These are phyloP conservation scores for Netelia fuscicornis DNA, from an alignment of 2,888 invertebrate genomes.

Conservation along the genomic window DNA sequence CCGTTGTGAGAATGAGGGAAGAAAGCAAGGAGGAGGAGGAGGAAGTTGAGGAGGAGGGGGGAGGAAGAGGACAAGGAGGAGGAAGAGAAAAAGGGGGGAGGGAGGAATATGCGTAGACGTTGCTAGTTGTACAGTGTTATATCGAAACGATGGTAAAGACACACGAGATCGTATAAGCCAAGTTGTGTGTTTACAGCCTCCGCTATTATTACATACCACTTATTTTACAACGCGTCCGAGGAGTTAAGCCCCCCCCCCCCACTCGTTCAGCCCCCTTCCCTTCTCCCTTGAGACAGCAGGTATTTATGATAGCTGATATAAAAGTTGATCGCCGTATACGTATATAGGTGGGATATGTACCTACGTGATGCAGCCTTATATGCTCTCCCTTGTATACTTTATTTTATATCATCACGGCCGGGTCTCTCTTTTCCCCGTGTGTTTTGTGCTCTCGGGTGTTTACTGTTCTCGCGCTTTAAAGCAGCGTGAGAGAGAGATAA, in stretches of 20 bases:
- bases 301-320: constrained; percentile 65
- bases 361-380: constrained; percentile 42
- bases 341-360: constrained; percentile 1
- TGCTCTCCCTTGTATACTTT: constrained; percentile 31
- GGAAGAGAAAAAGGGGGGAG: no score
- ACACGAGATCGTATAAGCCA: constrained; percentile 55
- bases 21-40: no score
- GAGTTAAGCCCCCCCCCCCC: constrained; percentile 31
- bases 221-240: constrained; percentile 58
- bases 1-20: neutral
- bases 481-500: neutral
- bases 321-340: constrained; percentile 55
- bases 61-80: neutral
- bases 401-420: constrained; percentile 51
- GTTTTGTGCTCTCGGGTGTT: constrained; percentile 16
- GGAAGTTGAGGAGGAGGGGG: no score
- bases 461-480: constrained; percentile 31
- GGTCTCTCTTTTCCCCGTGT: constrained; percentile 11
- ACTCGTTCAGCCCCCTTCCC: neutral
- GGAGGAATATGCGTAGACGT: neutral
- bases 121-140: neutral
- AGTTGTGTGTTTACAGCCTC: constrained; percentile 61
- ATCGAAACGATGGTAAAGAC: constrained; percentile 26
- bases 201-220: constrained; percentile 61
- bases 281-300: constrained; percentile 20